phyloP scores from a whole-genome alignment of 2,797 vertebrate species.

The Delichon dasypus region DNA sequence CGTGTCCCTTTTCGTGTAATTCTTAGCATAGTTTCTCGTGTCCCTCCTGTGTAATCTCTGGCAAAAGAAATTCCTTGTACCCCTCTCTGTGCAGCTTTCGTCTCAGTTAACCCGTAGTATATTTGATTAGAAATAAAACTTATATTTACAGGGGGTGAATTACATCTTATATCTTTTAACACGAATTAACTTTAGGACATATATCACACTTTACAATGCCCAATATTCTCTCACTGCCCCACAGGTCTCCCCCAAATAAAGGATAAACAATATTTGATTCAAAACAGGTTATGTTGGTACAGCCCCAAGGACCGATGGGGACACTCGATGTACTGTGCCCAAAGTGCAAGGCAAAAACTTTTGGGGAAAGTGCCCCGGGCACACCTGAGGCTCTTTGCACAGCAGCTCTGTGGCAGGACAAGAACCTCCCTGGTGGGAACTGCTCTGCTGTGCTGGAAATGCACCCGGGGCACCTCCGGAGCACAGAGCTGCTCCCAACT shows the following conservation, averaged over 20 bases:
- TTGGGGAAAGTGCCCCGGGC: background rate
- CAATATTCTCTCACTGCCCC: background rate
- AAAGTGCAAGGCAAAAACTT: background rate
- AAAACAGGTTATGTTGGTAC: background rate
- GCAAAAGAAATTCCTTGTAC: too few relatives aligned
- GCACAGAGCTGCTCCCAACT: background rate
- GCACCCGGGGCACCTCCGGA: background rate
- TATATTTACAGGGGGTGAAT: too few relatives aligned
- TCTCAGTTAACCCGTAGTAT: too few relatives aligned
- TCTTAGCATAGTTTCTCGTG: too few relatives aligned
- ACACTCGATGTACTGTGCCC: background rate
- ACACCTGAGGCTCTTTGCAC: accelerated
- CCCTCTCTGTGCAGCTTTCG: too few relatives aligned
- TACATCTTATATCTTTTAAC: too few relatives aligned
- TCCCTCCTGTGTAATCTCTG: too few relatives aligned
- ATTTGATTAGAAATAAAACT: too few relatives aligned
- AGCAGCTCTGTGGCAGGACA: accelerated
- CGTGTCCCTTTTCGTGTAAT: too few relatives aligned
- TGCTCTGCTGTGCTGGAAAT: background rate
- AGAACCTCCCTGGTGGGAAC: background rate
- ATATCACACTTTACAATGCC: too few relatives aligned
- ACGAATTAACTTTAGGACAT: too few relatives aligned
- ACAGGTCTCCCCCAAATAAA: background rate
- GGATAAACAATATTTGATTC: background rate
- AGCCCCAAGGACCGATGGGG: accelerated